phyloP scores from a whole-genome alignment of 2,888 invertebrate genomes.

The Epirrhoe tristata region DNA sequence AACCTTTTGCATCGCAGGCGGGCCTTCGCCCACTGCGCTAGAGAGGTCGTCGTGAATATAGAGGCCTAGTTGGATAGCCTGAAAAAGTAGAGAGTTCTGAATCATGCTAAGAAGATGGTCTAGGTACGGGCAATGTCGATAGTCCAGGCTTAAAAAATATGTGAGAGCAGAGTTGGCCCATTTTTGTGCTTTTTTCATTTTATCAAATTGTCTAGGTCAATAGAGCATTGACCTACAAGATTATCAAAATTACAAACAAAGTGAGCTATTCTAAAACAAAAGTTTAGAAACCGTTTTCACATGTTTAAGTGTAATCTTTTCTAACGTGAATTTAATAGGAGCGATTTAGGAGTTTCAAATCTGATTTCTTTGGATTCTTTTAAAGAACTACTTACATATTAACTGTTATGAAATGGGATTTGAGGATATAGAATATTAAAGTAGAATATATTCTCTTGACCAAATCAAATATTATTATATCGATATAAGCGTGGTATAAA shows the following conservation, averaged over 20 bases:
- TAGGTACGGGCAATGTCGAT: too few species aligned
- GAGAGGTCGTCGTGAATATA: too few species aligned
- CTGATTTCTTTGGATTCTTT: slow-evolving; percentile 15
- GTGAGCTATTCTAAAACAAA: slow-evolving; percentile 42
- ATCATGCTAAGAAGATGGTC: too few species aligned
- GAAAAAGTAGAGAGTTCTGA: too few species aligned
- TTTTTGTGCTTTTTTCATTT: too few species aligned
- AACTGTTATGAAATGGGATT: not conserved
- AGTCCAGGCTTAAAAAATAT: too few species aligned
- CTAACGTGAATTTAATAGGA: slow-evolving; percentile 73
- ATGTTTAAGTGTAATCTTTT: slow-evolving; percentile 67
- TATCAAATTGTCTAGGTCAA: slow-evolving; percentile 13
- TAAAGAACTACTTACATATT: not conserved
- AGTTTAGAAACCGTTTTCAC: slow-evolving; percentile 57
- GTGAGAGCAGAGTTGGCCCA: too few species aligned
- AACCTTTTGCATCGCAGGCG: too few species aligned
- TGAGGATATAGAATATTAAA: not conserved
- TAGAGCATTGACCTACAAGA: slow-evolving; percentile 26
- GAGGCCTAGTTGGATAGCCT: too few species aligned
- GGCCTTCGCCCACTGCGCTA: too few species aligned
- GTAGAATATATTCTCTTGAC: not conserved
- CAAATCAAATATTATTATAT: not conserved
- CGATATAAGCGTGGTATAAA: too few species aligned
- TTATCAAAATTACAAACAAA: slow-evolving; percentile 15
- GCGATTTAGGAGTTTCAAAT: slow-evolving; percentile 53